Percentiles rank a stretch among this genome's conserved stretches.
Conservation (phyloP, 2,797 vertebrate genomes). For the Falco biarmicus region DNA sequence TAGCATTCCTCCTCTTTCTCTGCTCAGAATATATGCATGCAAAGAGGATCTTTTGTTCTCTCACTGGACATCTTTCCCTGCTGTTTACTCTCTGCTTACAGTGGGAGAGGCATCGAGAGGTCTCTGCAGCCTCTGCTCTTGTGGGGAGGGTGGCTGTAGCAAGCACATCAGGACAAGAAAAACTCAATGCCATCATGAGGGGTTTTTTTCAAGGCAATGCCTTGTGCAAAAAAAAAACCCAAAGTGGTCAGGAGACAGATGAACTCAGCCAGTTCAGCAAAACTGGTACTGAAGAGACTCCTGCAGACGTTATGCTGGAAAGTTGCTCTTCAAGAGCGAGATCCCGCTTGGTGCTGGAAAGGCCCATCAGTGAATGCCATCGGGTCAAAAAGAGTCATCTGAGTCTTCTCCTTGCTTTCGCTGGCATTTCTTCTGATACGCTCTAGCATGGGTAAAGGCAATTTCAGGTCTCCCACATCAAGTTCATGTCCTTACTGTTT, state of each 20-base stretch:
- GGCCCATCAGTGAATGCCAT: not conserved
- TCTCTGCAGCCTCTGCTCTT: not conserved
- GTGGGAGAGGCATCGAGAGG: not conserved
- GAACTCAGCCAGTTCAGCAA: not conserved
- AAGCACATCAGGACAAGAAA: not conserved
- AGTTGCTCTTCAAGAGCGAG: not conserved
- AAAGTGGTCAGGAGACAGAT: not conserved
- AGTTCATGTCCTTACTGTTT: rapidly evolving
- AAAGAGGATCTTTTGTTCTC: not conserved
- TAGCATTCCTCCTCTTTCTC: not conserved
- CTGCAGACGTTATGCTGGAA: rapidly evolving
- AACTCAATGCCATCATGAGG: not conserved
- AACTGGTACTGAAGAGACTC: not conserved
- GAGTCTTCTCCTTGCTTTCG: not conserved
- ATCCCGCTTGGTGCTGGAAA: not conserved
- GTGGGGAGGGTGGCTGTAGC: not conserved
- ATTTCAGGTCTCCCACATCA: not conserved
- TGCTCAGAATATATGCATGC: not conserved
- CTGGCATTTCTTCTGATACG: not conserved
- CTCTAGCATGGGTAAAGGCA: not conserved
- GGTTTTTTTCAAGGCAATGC: not conserved
- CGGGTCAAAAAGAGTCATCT: not conserved
- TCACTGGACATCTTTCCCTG: not conserved
- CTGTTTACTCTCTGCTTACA: not conserved
- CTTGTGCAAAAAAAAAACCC: not conserved